A percentile compares a stretch with the other conserved stretches of the same genome.
phyloP scores from a whole-genome alignment of 2,113 vertebrate species.

The Leucoraja erinaceus region DNA sequence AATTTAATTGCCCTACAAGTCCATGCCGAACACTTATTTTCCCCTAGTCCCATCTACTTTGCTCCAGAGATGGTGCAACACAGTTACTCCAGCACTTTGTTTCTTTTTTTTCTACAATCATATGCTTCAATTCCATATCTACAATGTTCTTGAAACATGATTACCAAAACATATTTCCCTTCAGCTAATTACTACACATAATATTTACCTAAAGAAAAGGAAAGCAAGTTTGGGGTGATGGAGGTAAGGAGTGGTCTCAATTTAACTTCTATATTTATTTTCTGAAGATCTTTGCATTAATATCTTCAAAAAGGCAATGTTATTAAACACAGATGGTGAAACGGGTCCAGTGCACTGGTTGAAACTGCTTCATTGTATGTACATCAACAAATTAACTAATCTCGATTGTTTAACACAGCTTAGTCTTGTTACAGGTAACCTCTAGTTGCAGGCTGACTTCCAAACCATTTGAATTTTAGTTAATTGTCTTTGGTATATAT shows the following conservation, averaged over 20 bases:
- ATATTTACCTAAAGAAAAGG: not conserved
- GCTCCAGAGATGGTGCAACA: too few relatives aligned
- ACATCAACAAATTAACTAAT: not conserved
- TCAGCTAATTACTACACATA: not conserved
- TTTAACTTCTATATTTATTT: not conserved
- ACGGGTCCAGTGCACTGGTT: not conserved
- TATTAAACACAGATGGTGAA: not conserved
- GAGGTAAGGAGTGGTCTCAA: not conserved
- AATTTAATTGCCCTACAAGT: too few relatives aligned
- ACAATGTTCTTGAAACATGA: not conserved
- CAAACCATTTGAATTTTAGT: constrained; percentile 14
- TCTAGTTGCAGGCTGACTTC: constrained; percentile 3
- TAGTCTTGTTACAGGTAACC: constrained; percentile 18
- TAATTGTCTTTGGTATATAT: not conserved
- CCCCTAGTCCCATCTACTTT: too few relatives aligned
- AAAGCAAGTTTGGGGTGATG: not conserved
- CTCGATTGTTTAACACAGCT: not conserved
- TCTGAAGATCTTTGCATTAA: not conserved
- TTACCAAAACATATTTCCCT: not conserved
- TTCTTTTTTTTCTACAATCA: too few relatives aligned
- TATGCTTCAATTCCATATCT: not conserved
- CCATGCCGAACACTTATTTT: too few relatives aligned
- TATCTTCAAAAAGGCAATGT: not conserved
- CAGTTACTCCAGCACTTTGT: too few relatives aligned
- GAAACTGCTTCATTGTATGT: not conserved